Evolutionary conservation across 30 jellyfish, hydroid and myxozoan genomes (phyloP).

Genomic region (Clytia hemisphaerica): DNA sequence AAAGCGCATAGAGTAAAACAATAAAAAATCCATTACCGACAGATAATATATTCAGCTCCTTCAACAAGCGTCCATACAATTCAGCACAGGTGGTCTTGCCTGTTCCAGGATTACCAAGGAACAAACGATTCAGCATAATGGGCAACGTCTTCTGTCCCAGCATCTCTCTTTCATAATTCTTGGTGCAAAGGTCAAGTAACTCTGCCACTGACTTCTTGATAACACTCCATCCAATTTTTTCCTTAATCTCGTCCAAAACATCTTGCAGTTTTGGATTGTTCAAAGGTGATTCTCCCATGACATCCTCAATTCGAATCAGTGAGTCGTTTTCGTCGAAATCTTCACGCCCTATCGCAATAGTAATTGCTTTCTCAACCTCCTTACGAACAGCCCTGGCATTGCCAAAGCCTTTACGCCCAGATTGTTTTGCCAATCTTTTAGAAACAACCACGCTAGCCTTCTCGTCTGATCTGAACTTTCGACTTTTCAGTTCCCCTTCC

Average conservation of each 20-base stretch:
- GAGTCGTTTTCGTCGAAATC: neutral
- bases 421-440: neutral
- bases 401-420: conserved; percentile 19
- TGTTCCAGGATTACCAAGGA: conserved; percentile 27
- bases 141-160: conserved; percentile 24
- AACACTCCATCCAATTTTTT: conserved; percentile 5
- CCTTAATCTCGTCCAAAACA: neutral
- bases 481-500: conserved; percentile 10
- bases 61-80: conserved; percentile 19
- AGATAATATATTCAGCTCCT: conserved; percentile 11
- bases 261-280: conserved; percentile 12
- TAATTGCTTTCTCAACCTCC: conserved; percentile 21
- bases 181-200: conserved; percentile 8
- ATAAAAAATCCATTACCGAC: too few relatives aligned
- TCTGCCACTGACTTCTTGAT: neutral
- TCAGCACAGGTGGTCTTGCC: conserved; percentile 23
- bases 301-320: conserved; percentile 3
- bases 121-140: conserved; percentile 15
- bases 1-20: too few relatives aligned
- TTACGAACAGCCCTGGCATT: conserved; percentile 30
- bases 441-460: conserved; percentile 1
- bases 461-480: conserved; percentile 8
- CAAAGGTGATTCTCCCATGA: conserved; percentile 16
- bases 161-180: neutral
- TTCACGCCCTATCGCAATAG: conserved; percentile 5